Base-by-base conservation (phyloP, 2,888 invertebrate genomes). In the Crepidodera aurea region DNA sequence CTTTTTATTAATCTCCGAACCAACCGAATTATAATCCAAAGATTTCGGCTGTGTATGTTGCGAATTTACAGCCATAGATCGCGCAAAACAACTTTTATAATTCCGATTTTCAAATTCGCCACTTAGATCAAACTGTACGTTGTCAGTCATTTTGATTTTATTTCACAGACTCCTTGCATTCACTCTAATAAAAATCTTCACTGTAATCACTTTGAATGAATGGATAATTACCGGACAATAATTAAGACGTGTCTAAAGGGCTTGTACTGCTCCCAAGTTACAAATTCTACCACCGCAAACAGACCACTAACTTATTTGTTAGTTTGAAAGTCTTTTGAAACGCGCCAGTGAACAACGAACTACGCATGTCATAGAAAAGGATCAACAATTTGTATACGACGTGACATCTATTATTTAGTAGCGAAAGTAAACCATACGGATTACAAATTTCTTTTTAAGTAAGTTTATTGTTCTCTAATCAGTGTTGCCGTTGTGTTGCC, bases 21-120 rank as follows among this genome's bases (percentile, higher is more conserved):
- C 54, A 7, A 50, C 15, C 39, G 62, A 58, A 18, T 57, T 46
- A 48, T 53, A 63, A 64, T 67, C 65, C 50, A 42, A 29, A 29
- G 60, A 60, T 61, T 65, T 69, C n/a, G 69, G 58, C 51, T 73
- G 71, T 69, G 75, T 77, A 67, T 74, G 73, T 64, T 78, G 76
- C 29, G 78, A 78, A 74, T 79, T 79, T 60, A 81, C 78, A 25
- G 75, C 79, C 69, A 79, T 73, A 15, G 80, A 79, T 42, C 80
- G 77, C 32, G 81, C 80, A 61, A 81, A 81, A 73, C 77, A 78
- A 73, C 81, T 80, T 67, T 80, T 80, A 69, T 74, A 79, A 67
- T 72, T 73, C 51, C 70, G 69, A 63, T 76, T 77, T 56, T 75
- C 77, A 46, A 76, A 73, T 71, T 74, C 75, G 56, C 71, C 69